Conservation (phyloP, 2,113 vertebrate genomes). For the Gasterosteus nipponicus region DNA sequence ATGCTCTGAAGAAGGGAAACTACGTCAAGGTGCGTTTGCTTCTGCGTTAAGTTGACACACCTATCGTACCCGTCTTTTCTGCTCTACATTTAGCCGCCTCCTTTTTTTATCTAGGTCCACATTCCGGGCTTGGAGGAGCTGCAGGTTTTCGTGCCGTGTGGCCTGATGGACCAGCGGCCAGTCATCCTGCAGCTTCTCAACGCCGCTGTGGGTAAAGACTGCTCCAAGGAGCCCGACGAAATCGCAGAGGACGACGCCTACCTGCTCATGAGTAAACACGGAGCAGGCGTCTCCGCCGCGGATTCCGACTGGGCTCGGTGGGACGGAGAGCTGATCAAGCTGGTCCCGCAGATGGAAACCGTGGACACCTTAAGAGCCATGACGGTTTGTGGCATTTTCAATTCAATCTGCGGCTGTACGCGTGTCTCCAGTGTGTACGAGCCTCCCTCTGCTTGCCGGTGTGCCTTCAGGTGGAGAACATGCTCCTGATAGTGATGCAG, state of each 20-base stretch:
- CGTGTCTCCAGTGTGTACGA: background rate
- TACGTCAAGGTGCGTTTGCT: constrained; percentile 87
- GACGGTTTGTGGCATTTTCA: constrained; percentile 81
- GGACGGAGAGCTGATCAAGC: constrained; percentile 86
- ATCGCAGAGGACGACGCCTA: constrained; percentile 86
- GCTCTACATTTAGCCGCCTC: background rate
- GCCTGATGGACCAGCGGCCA: constrained; percentile 83
- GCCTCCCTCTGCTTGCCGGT: background rate
- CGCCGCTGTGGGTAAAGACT: constrained; percentile 94
- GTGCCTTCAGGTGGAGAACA: constrained; percentile 87
- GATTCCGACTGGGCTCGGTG: constrained; percentile 85
- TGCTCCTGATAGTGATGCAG: constrained; percentile 94
- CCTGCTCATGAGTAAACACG: constrained; percentile 91
- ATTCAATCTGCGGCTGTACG: background rate
- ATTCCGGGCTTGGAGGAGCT: constrained; percentile 89
- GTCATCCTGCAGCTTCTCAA: constrained; percentile 93
- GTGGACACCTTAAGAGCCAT: constrained; percentile 91
- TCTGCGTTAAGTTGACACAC: constrained; percentile 1
- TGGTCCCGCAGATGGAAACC: constrained; percentile 93
- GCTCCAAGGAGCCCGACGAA: constrained; percentile 93
- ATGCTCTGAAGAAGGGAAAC: constrained; percentile 85
- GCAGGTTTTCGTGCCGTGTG: constrained; percentile 89
- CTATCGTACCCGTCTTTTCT: background rate
- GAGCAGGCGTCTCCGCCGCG: constrained; percentile 69
- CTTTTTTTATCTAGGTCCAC: constrained; percentile 62